These are phyloP conservation scores for Phyllostomus hastatus DNA, from an alignment of 2,113 vertebrate species.

Conservation along the genomic window DNA sequence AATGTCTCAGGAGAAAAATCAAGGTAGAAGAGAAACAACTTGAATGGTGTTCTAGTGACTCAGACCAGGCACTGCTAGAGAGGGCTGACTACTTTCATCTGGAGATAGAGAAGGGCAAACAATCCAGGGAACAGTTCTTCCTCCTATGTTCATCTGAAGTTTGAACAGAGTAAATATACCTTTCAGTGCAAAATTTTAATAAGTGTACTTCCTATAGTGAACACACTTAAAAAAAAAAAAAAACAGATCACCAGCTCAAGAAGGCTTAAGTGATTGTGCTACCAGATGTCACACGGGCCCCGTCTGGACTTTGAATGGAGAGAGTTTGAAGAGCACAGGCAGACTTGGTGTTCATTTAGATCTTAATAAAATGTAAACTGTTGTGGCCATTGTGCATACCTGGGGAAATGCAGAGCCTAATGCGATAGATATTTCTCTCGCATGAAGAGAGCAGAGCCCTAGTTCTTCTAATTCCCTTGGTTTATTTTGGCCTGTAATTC, in stretches of 20 bases:
- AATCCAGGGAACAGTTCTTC: background rate
- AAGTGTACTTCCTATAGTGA: background rate
- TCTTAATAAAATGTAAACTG: background rate
- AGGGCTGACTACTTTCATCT: background rate
- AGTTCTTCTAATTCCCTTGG: background rate
- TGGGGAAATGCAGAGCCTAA: background rate
- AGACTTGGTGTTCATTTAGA: background rate
- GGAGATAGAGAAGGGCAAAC: background rate
- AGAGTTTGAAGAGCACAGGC: background rate
- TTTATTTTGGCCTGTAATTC: slow-evolving; percentile 40
- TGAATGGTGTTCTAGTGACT: background rate
- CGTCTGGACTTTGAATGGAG: background rate
- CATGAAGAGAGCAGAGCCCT: background rate
- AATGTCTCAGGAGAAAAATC: background rate
- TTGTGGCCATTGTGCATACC: background rate
- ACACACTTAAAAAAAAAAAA: background rate
- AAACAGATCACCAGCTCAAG: background rate
- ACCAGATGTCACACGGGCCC: background rate
- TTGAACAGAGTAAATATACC: background rate
- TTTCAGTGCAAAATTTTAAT: background rate
- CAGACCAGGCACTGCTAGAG: background rate
- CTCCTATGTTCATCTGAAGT: background rate
- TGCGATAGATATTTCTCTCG: background rate
- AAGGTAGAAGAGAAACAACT: background rate
- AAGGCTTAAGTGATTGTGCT: background rate